Evolutionary conservation across 2,797 vertebrate genomes (phyloP).

Genomic region (Chrosomus eos): DNA sequence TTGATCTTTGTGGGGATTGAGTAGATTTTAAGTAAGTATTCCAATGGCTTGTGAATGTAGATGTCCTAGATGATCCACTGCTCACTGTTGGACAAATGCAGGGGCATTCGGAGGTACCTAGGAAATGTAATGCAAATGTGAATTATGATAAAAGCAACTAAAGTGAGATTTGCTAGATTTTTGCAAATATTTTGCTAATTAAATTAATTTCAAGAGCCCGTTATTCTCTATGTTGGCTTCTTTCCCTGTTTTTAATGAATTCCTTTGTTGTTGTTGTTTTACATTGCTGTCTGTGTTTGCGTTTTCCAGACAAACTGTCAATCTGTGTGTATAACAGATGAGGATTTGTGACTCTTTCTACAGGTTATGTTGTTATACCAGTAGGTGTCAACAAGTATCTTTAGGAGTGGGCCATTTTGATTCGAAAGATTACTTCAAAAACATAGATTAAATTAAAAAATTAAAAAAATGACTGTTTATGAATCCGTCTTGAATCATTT

Average conservation of each 20-base stretch:
- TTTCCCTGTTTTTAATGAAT: not conserved
- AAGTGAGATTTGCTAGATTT: not conserved
- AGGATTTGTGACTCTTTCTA: not conserved
- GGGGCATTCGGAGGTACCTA: slow-evolving; percentile 53
- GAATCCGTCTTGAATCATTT: not conserved
- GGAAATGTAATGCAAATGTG: slow-evolving; percentile 9
- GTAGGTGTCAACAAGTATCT: not conserved
- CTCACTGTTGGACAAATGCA: slow-evolving; percentile 55
- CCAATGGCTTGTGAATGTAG: slow-evolving; percentile 41
- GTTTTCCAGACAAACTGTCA: not conserved
- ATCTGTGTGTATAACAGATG: no score
- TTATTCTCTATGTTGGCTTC: not conserved
- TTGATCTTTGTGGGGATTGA: slow-evolving; percentile 8
- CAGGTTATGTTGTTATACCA: not conserved
- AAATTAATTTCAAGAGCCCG: not conserved
- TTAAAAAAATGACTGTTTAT: not conserved
- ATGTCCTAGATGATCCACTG: slow-evolving; percentile 7
- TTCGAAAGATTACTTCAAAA: not conserved
- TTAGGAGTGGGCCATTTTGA: not conserved
- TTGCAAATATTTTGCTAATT: not conserved
- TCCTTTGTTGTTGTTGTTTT: not conserved
- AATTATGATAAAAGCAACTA: not conserved
- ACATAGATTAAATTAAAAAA: not conserved
- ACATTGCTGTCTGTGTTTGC: not conserved
- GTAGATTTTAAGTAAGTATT: slow-evolving; percentile 23